Evolutionary conservation across 2,888 invertebrate genomes (phyloP), one percentile per base, ranked within the genome.

Genomic region (Sinopyrophorus schimmeli): DNA sequence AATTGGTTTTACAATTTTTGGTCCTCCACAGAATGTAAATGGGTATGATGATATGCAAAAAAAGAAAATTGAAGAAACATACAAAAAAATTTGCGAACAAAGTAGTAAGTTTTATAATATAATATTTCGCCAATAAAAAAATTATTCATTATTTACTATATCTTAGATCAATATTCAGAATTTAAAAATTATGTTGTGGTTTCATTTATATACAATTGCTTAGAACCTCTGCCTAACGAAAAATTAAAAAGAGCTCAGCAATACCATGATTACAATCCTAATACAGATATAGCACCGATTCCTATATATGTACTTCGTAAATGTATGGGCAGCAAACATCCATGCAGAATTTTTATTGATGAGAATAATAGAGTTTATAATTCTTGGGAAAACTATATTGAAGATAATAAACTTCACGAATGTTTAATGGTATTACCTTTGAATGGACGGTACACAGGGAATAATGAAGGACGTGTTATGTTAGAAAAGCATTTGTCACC

Each of bases 1-100:
- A 68, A 74, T 81, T 48, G 79, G 77, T 15, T 81, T 76, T 70
- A 79, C 79, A 6, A 65, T 80, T 35, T 79, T 72, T 67, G 81
- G 81, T 2, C 72, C 76, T 32, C 81, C 81, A 1, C 70, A 66
- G 39, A 53, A 52, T 27, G 77, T 76, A 64, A 72, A 73, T 10
- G 78, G 77, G 6, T 69, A 71, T 49, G 54, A 59, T 11, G 20
- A 58, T 16, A 64, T 67, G 42, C 57, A 64, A 26, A 53, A 58
- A 7, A 59, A 61, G 41, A 49, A 55, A 38, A 63, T 68, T 5
- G 55, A 65, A 1, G 41, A 40, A 11, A 31, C 69, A 5, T 69
- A 55, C 42, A 37, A 65, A 28, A 47, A 53, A 27, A 67, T 72
- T 16, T 28, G 59, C 4, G 54, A 52, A 14, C 50, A 47, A 12